Evolutionary conservation across 1,140 invertebrate genomes (phyloP), one percentile per base, ranked within the genome.

Genomic region (Trichoplusia ni): DNA sequence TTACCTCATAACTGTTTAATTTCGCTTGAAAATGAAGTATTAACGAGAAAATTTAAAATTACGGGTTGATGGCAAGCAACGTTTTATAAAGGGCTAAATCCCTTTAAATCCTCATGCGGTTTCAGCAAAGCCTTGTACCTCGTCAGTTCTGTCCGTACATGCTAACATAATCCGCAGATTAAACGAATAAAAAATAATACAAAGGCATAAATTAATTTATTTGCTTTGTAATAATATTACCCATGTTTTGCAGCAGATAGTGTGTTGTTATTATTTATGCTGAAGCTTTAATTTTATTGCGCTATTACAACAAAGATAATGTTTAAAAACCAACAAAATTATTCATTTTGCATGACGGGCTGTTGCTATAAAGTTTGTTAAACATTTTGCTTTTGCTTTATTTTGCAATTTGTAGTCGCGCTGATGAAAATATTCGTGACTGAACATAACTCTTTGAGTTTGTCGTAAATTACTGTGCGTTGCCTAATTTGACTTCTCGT

Each of bases 101-200:
- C 74, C 38, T 59, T 58, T 69, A 77, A 74, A 79, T 77, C 66
- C 72, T 63, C 69, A 63, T 73, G 67, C 64, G 70, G 72, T 76
- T 73, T 64, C 64, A 73, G 64, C 58, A 70, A 79, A 61, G 72
- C 59, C 68, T 77, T 73, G 65, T 67, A 68, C 72, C 65, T 73
- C 69, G 65, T 62, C 73, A 69, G 69, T 71, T 76, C 67, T 69
- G 67, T 58, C 61, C 65, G 64, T 69, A 61, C 54, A 69, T 66
- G 64, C 54, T 73, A 51, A 59, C 54, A 59, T 83, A 84, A 84
- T 78, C 81, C 76, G 29, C 31, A 73, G 79, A 80, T 77, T 77
- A 79, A 66, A 63, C 56, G 67, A 68, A 72, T 75, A 69, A 67
- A 70, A 63, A 62, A 75, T 70, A 76, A 62, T 40, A 56, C 33